Base-by-base conservation (phyloP, 2,797 vertebrate species). In the Notolabrus celidotus region DNA sequence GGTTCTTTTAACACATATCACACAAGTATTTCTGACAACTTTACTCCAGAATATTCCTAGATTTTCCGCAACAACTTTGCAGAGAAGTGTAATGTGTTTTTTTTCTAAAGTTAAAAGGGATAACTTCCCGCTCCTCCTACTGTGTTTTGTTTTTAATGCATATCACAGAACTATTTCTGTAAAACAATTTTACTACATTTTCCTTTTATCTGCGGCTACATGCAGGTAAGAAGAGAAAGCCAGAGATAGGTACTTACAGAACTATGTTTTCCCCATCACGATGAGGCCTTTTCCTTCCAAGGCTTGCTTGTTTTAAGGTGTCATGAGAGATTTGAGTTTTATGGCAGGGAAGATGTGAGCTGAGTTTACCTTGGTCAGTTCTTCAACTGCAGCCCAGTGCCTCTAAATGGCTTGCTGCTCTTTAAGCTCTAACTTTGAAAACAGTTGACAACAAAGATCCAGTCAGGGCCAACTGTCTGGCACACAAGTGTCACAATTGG, bases 321-420 rank as follows among this genome's bases (percentile, higher is more conserved):
- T 61, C 47, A 29, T 33, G 7, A 58, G 34, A 55, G 42, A 47
- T 64, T 59, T 54, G 11, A 11, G 19, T 59, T 59, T 60, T 6
- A 19, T 57, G 29, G 47, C 41, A 43, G 41, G 17, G 10, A 64
- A 57, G 19, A 50, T 5, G 7, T 20, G 15, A 52, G 49, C 41
- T 47, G 27, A 56, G 45, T 60, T 69, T 7, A 51, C 36, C 31
- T 50, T 29, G 8, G 5, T 41, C n/a, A 17, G 41, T 15, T 20
- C 25, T 60, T 41, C 17, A 58, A 49, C 47, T 20, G 47, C 12
- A 27, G 53, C 34, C 17, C 39, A 20, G 34, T 57, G 29, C 53
- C 45, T 65, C 42, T 39, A 50, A 53, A 57, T 60, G 31, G 0
- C 27, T 60, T 6, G 34, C 8, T 16, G 22, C 70, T 51, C 36